Conservation (phyloP, 2,113 vertebrate species). For the Tor tambroides region DNA sequence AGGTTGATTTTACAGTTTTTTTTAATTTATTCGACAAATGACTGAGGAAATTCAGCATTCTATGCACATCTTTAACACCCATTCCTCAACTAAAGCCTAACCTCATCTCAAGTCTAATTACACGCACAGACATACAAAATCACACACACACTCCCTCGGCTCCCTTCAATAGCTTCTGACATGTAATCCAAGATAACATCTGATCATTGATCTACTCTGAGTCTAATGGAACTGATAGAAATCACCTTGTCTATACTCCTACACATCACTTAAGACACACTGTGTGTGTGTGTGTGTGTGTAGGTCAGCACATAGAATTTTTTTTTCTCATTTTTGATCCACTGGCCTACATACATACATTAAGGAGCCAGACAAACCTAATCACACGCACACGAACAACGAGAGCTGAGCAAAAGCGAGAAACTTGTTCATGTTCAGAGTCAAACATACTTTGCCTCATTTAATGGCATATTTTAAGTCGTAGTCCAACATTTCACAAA, state of each 20-base stretch:
- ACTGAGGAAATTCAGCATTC: background rate
- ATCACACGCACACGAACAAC: background rate
- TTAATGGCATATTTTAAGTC: background rate
- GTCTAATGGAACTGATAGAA: conserved; percentile 56
- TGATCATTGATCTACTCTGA: conserved; percentile 53
- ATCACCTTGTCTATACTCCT: conserved; percentile 47
- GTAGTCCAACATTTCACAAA: background rate
- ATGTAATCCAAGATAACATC: conserved; percentile 56
- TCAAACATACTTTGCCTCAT: background rate
- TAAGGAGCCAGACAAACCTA: conserved; percentile 6
- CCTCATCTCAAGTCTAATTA: conserved; percentile 14
- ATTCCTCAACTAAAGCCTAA: conserved; percentile 13
- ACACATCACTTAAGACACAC: background rate
- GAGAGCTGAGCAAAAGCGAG: background rate
- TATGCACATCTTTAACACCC: background rate
- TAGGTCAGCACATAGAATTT: background rate
- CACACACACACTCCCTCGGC: conserved; percentile 30
- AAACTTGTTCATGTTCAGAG: background rate
- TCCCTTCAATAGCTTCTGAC: conserved; percentile 46
- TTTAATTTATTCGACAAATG: background rate
- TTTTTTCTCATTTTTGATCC: background rate
- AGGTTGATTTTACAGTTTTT: background rate
- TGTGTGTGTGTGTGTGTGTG: conserved; percentile 21
- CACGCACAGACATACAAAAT: conserved; percentile 15
- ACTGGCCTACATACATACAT: conserved; percentile 38